These are phyloP conservation scores for Mobula birostris DNA, from an alignment of 2,113 vertebrate genomes.

Conservation along the genomic window DNA sequence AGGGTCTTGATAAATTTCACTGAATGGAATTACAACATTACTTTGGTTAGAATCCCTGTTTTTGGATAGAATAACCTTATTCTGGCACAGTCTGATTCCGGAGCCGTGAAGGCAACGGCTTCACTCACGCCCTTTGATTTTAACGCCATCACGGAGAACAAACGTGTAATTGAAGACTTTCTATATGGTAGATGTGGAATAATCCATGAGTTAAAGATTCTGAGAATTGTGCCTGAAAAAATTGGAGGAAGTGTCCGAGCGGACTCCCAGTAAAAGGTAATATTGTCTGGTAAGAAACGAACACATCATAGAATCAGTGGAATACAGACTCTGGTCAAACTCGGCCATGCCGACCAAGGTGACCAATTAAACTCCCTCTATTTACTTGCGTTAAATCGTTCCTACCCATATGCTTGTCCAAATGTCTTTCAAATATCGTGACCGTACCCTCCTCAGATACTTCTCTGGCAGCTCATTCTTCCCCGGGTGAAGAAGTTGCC, in stretches of 20 bases:
- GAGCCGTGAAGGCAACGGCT: background rate
- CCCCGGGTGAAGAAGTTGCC: too few species aligned
- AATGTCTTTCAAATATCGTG: too few species aligned
- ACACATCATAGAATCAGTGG: background rate
- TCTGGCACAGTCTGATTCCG: background rate
- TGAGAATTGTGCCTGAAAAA: background rate
- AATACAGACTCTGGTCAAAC: too few species aligned
- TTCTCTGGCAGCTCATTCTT: too few species aligned
- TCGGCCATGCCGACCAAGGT: too few species aligned
- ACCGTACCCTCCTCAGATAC: too few species aligned
- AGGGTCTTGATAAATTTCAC: background rate
- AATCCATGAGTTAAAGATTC: background rate
- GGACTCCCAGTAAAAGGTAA: background rate
- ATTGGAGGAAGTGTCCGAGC: background rate
- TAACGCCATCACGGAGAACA: too few species aligned
- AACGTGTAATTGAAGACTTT: too few species aligned
- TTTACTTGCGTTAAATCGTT: too few species aligned
- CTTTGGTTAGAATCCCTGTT: background rate
- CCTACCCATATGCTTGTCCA: too few species aligned
- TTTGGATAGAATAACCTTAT: too few species aligned
- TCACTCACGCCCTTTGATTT: background rate
- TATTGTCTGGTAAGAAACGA: background rate
- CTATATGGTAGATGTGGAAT: background rate
- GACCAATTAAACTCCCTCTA: too few species aligned
- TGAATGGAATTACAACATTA: background rate